Base-by-base conservation (phyloP, 2,797 vertebrate species). In the Ispidina lecontei region DNA sequence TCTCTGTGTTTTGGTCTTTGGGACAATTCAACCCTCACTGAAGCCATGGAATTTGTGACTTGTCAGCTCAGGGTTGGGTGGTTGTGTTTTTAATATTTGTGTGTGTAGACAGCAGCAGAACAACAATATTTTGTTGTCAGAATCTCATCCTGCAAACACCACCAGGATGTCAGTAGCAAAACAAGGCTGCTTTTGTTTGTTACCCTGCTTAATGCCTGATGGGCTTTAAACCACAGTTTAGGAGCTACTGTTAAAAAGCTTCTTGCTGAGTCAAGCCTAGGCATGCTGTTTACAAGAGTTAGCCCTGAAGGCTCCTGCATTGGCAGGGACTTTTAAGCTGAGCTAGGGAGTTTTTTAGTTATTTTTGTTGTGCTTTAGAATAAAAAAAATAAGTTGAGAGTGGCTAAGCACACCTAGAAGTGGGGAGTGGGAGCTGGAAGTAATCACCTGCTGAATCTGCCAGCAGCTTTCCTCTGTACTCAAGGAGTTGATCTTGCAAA, bases 261-360 rank as follows among this genome's bases (percentile, higher is more conserved):
- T 90, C 93, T 95, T 95, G 96, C 94, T 96, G 91, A 95, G 90
- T 94, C 96, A 96, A 96, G 95, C 91, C 94, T 89, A 93, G 95
- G 87, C 94, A 95, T 83, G 87, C 92, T 94, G 90, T 89, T 96
- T 93, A 96, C 79, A 70, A 63, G 87, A 86, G 93, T 85, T 96
- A 96, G 90, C 94, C 96, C 84, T 1, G 1, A 84, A 94, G 95
- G 94, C 80, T 95, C 72, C 72, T 79, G 68, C 84, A 74, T 17
- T 96, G 93, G 93, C 89, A 93, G 31, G 18, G 71, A 56, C 49
- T 88, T 94, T 93, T 88, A 84, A 94, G 95, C 87, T 93, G 94
- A 95, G 89, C 92, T 96, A 95, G 92, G 88, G 63, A 58, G 28
- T 91, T 95, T 95, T 95, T 86, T 16, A 72, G 55, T 63, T 90